Base-by-base conservation (phyloP, 2,113 vertebrate species). In the Talpa occidentalis region DNA sequence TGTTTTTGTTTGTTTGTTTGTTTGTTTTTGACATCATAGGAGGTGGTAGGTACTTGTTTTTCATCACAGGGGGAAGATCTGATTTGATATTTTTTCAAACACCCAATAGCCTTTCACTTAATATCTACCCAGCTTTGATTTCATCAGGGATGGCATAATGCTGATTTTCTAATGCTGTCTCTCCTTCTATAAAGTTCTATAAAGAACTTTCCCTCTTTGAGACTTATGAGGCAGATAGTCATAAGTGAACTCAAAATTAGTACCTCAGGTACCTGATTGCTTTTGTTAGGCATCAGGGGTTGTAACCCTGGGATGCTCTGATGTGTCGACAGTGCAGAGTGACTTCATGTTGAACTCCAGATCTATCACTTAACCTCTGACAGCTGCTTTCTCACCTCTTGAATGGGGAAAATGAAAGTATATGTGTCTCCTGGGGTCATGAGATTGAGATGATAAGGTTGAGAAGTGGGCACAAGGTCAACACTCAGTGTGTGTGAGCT, bases 141-240 rank as follows among this genome's bases (percentile, higher is more conserved):
- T 90, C 26, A 42, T 60, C 52, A 77, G 54, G 21, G 26, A 52
- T 59, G 72, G 19, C 5, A 26, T 82, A 66, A 12, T 81, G 83
- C 56, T 52, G 49, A 62, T 77, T 92, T 93, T 90, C 86, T 64
- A 47, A 62, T 90, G 44, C 79, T 77, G 30, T 54, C 70, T 56
- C 59, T 93, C 54, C 14, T 94, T 76, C 37, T 78, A 32, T 62
- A 72, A 26, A 67, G 26, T 88, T 49, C n/a, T 78, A 47, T 81
- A 54, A 70, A 81, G 52, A 88, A 30, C 19, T 69, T 95, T 76
- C 9, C 6, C 24, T 73, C 40, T 83, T 73, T 60, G 66, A 89
- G 30, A 76, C 6, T 85, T 64, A 47, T 64, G 69, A 91, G 21
- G 26, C 73, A 81, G 52, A 62, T 21, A 72, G 79, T 80, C 52